Evolutionary conservation across 1,140 invertebrate species (phyloP), one percentile per base, ranked within the genome.

Genomic region (Subanguina moxae): DNA sequence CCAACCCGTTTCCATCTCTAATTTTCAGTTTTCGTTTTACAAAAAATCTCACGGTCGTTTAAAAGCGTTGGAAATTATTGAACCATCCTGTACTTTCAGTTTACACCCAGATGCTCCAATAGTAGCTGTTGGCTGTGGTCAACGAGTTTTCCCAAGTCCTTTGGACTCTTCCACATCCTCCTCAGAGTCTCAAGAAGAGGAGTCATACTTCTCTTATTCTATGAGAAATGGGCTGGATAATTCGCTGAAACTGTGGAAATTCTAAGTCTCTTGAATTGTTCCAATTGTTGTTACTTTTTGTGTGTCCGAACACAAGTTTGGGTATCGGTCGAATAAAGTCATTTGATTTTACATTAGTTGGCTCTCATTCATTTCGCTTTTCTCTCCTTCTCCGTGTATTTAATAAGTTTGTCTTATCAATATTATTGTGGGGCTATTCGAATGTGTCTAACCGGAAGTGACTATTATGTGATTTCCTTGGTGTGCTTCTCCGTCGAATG

Each of bases 71-170:
- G n/a, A n/a, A n/a, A n/a, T n/a, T n/a, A n/a, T n/a, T n/a, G n/a
- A n/a, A n/a, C n/a, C n/a, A 45, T 45, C n/a, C n/a, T 45, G 11
- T 45, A 11, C 23, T 72, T 72, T 65, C 67, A 73, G 72, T 58
- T 59, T 73, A 46, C 71, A 75, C 30, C 72, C 72, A 23, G 8
- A 23, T 19, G 30, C 19, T 11, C 70, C 71, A 25, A 57, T 76
- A n/a, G 7, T 73, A 38, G 72, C 72, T 11, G 46, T 62, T 30
- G 46, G 45, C 25, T 72, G 73, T 28, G 72, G 72, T 59, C 62
- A 73, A 43, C 64, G 72, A 52, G 57, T 73, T 5, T 73, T 76
- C n/a, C 72, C 68, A 15, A 58, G 25, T 45, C 28, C 63, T 21
- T 23, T 73, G 13, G 13, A 38, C 13, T n/a, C 38, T 38, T 25